Evolutionary conservation across 2,888 invertebrate species (phyloP).

Genomic region (Pristionchus fissidentatus): DNA sequence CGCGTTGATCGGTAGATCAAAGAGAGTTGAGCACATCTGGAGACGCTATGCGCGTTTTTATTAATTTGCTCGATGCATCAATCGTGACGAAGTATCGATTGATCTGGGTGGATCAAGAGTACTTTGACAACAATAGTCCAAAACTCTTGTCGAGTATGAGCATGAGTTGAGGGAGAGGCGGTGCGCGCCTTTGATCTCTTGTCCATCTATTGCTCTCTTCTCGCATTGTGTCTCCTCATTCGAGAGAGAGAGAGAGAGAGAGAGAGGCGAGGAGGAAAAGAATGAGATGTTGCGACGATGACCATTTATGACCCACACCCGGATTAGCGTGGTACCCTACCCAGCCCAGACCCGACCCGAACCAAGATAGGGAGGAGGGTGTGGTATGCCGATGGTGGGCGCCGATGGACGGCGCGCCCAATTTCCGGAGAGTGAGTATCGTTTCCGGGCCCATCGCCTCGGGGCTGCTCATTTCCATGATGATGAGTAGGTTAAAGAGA

Average conservation of each 20-base stretch:
- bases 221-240: not conserved
- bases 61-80: too few relatives aligned
- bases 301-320: conserved; percentile 7
- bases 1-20: too few relatives aligned
- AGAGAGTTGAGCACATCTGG: too few relatives aligned
- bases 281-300: conserved; percentile 30
- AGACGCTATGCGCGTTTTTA: too few relatives aligned
- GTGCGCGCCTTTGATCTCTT: not conserved
- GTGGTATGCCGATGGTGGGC: not conserved
- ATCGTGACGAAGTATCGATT: too few relatives aligned
- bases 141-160: too few relatives aligned
- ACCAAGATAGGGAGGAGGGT: not conserved
- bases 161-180: too few relatives aligned
- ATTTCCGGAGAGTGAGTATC: too few relatives aligned
- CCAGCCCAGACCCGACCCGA: not conserved
- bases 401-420: not conserved
- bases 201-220: not conserved
- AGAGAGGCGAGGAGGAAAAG: not conserved
- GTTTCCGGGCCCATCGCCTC: not conserved
- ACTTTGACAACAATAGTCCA: too few relatives aligned
- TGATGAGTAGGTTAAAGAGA: not conserved
- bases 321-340: not conserved
- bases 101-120: too few relatives aligned
- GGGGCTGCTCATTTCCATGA: not conserved
- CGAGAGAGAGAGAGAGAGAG: not conserved